phyloP scores from a whole-genome alignment of 2,888 invertebrate species.

The Eupithecia inturbata region DNA sequence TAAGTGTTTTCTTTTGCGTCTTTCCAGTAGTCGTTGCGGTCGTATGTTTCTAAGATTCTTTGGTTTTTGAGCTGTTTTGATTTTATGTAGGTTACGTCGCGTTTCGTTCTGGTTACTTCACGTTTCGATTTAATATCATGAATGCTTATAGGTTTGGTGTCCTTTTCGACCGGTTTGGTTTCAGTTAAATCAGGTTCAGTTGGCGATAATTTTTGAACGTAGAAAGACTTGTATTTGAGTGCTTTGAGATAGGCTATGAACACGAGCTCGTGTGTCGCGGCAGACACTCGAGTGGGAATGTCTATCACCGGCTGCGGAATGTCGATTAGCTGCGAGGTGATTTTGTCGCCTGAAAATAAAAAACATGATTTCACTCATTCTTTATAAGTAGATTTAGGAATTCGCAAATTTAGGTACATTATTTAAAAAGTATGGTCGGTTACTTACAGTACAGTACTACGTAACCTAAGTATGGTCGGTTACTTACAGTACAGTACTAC shows the following conservation, averaged over 20 bases:
- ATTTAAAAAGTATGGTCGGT: too few species aligned
- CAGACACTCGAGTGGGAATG: slow-evolving; percentile 85
- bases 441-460: too few species aligned
- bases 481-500: too few species aligned
- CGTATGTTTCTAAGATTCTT: slow-evolving; percentile 21
- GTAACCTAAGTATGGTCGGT: too few species aligned
- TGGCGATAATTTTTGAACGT: slow-evolving; percentile 62
- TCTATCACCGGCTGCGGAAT: slow-evolving; percentile 82
- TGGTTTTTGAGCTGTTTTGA: slow-evolving; percentile 27
- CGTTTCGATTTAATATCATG: neutral
- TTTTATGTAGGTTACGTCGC: slow-evolving; percentile 41
- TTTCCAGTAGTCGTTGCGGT: slow-evolving; percentile 45
- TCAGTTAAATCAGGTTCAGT: neutral
- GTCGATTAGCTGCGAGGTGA: slow-evolving; percentile 86
- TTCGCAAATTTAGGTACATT: too few species aligned
- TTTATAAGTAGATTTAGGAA: too few species aligned
- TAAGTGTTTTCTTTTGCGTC: slow-evolving; percentile 40
- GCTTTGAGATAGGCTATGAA: slow-evolving; percentile 88
- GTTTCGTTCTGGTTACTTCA: slow-evolving; percentile 41
- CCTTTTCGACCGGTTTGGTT: neutral
- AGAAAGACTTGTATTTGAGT: slow-evolving; percentile 87
- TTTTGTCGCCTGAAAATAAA: slow-evolving; percentile 72
- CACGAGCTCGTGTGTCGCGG: slow-evolving; percentile 87
- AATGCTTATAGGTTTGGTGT: neutral
- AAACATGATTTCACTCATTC: too few species aligned